Conservation (phyloP, 2,113 vertebrate species). For the Tiliqua scincoides region DNA sequence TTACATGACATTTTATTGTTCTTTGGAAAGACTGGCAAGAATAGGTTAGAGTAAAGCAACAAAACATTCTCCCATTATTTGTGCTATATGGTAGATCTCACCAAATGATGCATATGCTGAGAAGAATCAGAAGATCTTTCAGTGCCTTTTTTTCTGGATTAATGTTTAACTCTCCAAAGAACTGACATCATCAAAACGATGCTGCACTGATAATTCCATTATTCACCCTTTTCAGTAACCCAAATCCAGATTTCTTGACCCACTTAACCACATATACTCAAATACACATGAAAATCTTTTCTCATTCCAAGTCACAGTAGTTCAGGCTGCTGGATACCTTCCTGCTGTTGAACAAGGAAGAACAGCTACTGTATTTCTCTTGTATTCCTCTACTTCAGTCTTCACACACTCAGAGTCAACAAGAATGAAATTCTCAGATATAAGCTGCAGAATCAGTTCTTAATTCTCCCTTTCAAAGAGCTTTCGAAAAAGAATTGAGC, state of each 20-base stretch:
- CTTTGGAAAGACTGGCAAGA: neutral
- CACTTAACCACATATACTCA: neutral
- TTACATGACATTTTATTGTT: neutral
- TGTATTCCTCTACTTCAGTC: neutral
- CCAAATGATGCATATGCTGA: slow-evolving; percentile 86
- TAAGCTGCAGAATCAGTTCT: slow-evolving; percentile 30
- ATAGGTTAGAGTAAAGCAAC: neutral
- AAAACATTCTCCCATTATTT: neutral
- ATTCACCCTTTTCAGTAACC: slow-evolving; percentile 21
- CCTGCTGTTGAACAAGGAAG: neutral
- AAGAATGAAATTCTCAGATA: slow-evolving; percentile 23
- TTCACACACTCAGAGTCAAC: neutral
- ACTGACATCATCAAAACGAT: slow-evolving; percentile 69
- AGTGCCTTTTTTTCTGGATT: slow-evolving; percentile 46
- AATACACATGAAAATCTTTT: neutral
- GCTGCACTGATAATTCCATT: slow-evolving; percentile 45
- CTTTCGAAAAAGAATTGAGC: slow-evolving; percentile 42
- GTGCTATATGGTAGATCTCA: slow-evolving; percentile 72
- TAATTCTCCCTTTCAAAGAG: slow-evolving; percentile 17
- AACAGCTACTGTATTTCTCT: neutral
- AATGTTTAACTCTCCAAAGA: slow-evolving; percentile 71
- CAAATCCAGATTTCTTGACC: slow-evolving; percentile 46
- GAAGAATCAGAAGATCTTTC: slow-evolving; percentile 82
- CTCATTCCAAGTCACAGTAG: neutral
- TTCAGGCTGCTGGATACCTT: neutral